Evolutionary conservation across 2,888 invertebrate genomes (phyloP).

Genomic region (Monopis laevigella): DNA sequence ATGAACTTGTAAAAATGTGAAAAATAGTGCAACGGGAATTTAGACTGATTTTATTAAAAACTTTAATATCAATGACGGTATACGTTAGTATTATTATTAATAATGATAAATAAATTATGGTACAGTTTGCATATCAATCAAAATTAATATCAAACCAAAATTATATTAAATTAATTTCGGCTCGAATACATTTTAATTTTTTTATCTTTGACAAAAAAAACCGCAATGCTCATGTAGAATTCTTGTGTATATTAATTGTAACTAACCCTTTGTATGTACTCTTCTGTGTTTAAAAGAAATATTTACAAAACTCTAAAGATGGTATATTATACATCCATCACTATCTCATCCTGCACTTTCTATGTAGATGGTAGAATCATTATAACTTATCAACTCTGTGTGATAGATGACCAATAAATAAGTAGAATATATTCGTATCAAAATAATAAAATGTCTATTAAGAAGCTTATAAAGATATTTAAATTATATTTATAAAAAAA

Average conservation of each 20-base stretch:
- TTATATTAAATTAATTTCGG: neutral
- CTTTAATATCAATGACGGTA: neutral
- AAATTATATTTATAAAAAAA: too few relatives aligned
- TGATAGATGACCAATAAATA: slow-evolving; percentile 56
- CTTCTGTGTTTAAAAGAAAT: neutral
- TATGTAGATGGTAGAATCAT: too few relatives aligned
- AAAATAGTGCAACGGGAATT: neutral
- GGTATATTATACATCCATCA: neutral
- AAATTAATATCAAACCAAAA: neutral
- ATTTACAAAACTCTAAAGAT: neutral
- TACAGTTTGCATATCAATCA: too few relatives aligned
- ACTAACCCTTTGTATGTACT: neutral
- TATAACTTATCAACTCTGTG: slow-evolving; percentile 39
- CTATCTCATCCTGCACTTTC: too few relatives aligned
- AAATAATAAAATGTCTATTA: too few relatives aligned
- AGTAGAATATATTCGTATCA: too few relatives aligned
- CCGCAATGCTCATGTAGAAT: neutral
- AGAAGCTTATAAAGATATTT: too few relatives aligned
- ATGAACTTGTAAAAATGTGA: too few relatives aligned
- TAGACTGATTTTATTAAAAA: slow-evolving; percentile 6
- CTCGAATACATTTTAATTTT: neutral
- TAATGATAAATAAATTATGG: too few relatives aligned
- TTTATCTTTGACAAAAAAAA: neutral
- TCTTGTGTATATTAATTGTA: neutral
- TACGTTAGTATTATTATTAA: slow-evolving; percentile 7